A percentile compares a stretch with the other conserved stretches of the same genome.
These are phyloP conservation scores for Merodon equestris DNA, from an alignment of 2,888 invertebrate species.

Conservation along the genomic window DNA sequence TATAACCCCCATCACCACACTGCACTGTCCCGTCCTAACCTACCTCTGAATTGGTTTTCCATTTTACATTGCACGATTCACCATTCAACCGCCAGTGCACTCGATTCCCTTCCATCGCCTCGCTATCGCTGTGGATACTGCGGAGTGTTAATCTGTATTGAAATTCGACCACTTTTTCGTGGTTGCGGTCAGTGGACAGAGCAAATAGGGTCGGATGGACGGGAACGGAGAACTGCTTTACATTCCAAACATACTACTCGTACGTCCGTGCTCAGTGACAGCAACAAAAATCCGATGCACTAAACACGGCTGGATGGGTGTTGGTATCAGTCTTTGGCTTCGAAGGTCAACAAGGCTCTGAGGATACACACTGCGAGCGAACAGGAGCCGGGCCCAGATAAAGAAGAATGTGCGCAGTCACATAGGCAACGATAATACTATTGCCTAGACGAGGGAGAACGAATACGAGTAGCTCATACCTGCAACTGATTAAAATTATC, in stretches of 20 bases:
- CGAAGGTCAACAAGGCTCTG: constrained; percentile 63
- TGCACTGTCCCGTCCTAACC: no score
- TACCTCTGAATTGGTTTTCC: constrained; percentile 4
- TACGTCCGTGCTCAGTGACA: constrained; percentile 5
- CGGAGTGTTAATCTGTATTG: constrained; percentile 67
- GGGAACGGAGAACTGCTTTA: constrained; percentile 45
- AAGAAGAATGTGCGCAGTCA: constrained; percentile 51
- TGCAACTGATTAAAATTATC: constrained; percentile 67
- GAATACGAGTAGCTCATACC: constrained; percentile 8
- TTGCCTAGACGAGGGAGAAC: no score
- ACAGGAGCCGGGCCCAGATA: constrained; percentile 32
- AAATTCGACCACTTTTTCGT: constrained; percentile 67
- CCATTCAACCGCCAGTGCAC: not conserved
- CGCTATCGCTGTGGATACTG: constrained; percentile 38
- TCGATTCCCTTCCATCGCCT: constrained; percentile 1
- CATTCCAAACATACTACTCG: constrained; percentile 40
- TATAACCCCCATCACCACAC: no score
- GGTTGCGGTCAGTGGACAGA: constrained; percentile 53
- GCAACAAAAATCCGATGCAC: constrained; percentile 5
- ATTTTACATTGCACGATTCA: constrained; percentile 12
- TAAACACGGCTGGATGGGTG: constrained; percentile 15
- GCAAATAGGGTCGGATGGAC: not conserved
- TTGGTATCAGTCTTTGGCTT: constrained; percentile 44
- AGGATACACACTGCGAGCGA: constrained; percentile 22
- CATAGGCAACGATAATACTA: not conserved